Evolutionary conservation across 2,888 invertebrate species (phyloP).

Genomic region (Drosophila anceps): DNA sequence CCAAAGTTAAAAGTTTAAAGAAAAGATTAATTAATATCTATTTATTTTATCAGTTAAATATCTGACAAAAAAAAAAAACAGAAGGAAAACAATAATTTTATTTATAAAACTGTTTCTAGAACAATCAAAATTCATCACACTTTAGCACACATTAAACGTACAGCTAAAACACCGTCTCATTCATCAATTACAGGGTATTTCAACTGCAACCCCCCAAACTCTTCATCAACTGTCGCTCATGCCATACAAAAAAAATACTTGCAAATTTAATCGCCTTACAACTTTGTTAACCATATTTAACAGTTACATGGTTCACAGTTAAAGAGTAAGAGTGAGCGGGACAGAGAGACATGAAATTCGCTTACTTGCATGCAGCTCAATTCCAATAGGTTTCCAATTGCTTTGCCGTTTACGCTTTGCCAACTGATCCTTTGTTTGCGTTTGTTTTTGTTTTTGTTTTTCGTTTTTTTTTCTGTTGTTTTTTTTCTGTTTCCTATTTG

Average conservation of each 20-base stretch:
- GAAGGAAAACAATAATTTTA: no score
- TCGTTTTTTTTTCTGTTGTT: background rate
- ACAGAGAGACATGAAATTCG: background rate
- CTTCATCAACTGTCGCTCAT: background rate
- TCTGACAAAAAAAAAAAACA: no score
- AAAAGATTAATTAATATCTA: no score
- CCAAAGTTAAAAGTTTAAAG: no score
- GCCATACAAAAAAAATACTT: background rate
- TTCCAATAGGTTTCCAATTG: constrained; percentile 18
- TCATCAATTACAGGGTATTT: background rate
- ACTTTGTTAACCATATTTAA: constrained; percentile 6
- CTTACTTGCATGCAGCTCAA: constrained; percentile 25
- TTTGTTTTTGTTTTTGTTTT: constrained; percentile 14
- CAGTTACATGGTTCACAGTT: background rate
- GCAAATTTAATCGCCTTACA: constrained; percentile 5
- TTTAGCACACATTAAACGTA: no score
- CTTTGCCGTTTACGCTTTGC: constrained; percentile 12
- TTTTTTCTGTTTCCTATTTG: constrained; percentile 13
- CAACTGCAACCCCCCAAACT: background rate
- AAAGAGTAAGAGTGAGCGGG: background rate
- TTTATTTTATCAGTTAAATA: no score
- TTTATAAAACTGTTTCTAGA: no score
- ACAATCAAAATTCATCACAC: no score
- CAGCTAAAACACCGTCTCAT: background rate
- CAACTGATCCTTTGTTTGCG: constrained; percentile 27